These are phyloP conservation scores for Amphibalanus amphitrite DNA, from an alignment of 1,140 invertebrate species.

Conservation along the genomic window DNA sequence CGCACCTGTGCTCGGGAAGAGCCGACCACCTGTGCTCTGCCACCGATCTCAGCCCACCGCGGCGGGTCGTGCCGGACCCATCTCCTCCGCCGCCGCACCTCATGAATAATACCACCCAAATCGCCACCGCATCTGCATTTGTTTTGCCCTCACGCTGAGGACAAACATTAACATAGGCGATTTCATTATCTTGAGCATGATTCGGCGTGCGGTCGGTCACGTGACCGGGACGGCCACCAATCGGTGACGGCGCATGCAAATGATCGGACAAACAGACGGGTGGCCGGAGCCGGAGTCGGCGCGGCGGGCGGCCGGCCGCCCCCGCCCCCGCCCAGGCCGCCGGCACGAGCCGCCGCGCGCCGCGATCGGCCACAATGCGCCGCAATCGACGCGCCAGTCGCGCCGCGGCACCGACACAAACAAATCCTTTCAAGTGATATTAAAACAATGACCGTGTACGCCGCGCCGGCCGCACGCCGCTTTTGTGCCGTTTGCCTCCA, in stretches of 20 bases:
- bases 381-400: background rate
- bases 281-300: too few species aligned
- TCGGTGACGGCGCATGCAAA: background rate
- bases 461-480: too few species aligned
- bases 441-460: background rate
- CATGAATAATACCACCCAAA: slow-evolving; percentile 1
- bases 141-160: background rate
- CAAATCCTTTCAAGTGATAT: slow-evolving; percentile 1
- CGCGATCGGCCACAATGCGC: background rate
- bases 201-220: background rate
- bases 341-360: background rate
- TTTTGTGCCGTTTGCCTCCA: background rate
- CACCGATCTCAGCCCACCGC: too few species aligned
- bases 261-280: background rate
- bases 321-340: too few species aligned
- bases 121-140: background rate
- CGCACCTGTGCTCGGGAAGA: too few species aligned
- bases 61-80: background rate
- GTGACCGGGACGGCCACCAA: background rate
- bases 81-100: background rate
- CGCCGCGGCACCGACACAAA: background rate
- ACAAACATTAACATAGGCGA: slow-evolving; percentile 1
- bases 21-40: too few species aligned
- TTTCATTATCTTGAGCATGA: background rate
- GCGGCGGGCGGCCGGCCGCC: too few species aligned